A percentile compares a stretch with the other conserved stretches of the same genome.
Evolutionary conservation across 2,888 invertebrate species (phyloP).

Genomic region (Drosophila bunnanda): DNA sequence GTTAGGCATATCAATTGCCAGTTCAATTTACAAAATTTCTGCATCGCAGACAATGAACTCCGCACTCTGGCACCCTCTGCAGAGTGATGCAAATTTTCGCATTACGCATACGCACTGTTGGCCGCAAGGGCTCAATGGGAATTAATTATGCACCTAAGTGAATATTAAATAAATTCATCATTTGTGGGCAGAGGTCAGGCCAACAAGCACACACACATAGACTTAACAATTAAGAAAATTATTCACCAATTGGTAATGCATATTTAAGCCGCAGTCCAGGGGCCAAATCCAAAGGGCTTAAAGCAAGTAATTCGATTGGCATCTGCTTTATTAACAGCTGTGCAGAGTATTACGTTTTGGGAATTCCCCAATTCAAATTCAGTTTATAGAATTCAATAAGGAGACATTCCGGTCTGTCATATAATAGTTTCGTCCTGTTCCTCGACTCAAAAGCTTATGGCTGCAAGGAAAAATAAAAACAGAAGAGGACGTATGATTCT

Average conservation of each 20-base stretch:
- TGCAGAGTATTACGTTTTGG: conserved; percentile 1
- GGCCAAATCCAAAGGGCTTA: conserved; percentile 15
- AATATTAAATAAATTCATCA: conserved; percentile 51
- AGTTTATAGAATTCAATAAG: conserved; percentile 10
- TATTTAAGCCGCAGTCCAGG: conserved; percentile 16
- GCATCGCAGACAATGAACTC: conserved; percentile 14
- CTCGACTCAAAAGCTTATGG: not conserved
- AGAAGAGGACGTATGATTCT: not conserved
- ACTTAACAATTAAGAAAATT: conserved; percentile 28
- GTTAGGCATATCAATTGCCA: conserved; percentile 17
- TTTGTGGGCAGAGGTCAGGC: conserved; percentile 18
- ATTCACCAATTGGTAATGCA: conserved; percentile 27
- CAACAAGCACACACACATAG: not conserved
- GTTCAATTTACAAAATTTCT: conserved; percentile 16
- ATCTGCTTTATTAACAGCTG: conserved; percentile 29
- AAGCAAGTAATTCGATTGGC: conserved; percentile 34
- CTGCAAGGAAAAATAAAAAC: not conserved
- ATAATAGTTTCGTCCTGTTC: not conserved
- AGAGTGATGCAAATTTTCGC: conserved; percentile 6
- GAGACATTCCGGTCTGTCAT: conserved; percentile 1
- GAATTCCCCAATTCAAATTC: not conserved
- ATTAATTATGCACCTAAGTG: conserved; percentile 48
- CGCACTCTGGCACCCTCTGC: not conserved
- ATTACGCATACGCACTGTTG: conserved; percentile 48
- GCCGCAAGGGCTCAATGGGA: conserved; percentile 14